Base-by-base conservation (phyloP, 2,797 vertebrate species). In the Megaceryle alcyon region DNA sequence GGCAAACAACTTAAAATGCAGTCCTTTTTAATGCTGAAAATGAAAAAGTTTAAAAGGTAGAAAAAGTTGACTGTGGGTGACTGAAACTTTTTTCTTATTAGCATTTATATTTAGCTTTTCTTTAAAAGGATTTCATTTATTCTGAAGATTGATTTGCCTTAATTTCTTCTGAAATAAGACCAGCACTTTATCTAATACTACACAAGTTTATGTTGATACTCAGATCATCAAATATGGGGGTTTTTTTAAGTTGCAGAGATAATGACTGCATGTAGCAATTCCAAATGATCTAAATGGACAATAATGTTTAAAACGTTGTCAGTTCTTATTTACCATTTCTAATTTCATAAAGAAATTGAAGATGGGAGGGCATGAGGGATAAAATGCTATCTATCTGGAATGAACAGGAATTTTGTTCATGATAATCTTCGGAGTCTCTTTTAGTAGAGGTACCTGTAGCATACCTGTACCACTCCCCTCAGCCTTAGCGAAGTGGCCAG, bases 401-500 rank as follows among this genome's bases (percentile, higher is more conserved):
- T 31, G 20, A 43, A 28, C 5, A 43, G n/a, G n/a, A 3, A 2
- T 54, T 77, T 49, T 25, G 41, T 61, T 33, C 35, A 9, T 56
- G 1, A 11, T 31, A 56, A 12, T 11, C 7, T 37, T 51, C 13
- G 39, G 43, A n/a, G 18, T 43, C 18, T 43, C 25, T 76, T 25
- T 11, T 56, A 5, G 2, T 17, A 29, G n/a, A 7, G 8, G 14
- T 57, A 25, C 5, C 37, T 28, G 7, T 19, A 18, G 46, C 10
- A 6, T 41, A 13, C 63, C 37, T 18, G 23, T 59, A 16, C 26
- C 0, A 0, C 31, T 64, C 10, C 25, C 6, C 19, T 35, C 13
- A 46, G 29, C 19, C 19, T 33, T 54, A 17, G 31, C 35, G 46
- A 39, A 29, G 28, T 6, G 21, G 14, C 16, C 2, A 0, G 26